Evolutionary conservation across 2,888 invertebrate genomes (phyloP), one percentile per base, ranked within the genome.

Genomic region (Pyrgus malvae): DNA sequence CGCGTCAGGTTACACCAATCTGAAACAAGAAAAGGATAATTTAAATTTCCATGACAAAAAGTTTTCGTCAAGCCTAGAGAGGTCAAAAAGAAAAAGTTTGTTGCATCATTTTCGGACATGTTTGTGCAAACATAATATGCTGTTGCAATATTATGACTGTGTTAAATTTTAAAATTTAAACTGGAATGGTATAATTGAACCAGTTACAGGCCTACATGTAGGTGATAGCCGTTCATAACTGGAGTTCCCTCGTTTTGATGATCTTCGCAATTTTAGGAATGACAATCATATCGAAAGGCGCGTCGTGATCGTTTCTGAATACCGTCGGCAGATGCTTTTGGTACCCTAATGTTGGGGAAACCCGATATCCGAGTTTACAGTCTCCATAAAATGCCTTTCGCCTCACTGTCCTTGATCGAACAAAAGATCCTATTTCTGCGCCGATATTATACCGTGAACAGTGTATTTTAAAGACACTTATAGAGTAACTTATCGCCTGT

Each of bases 261-360:
- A 84, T 86, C 84, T 83, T 86, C 81, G 83, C 82, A 66, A 70
- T 71, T 74, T 74, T 70, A 79, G 74, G 82, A 84, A 85, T 84
- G 83, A 80, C 80, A 84, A 68, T 78, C 72, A 69, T 74, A 79
- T 87, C 80, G 83, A 88, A 88, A 87, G 85, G 88, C 74, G 83
- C 73, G 73, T 88, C 88, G 87, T 87, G 88, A 84, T 80, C 61
- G 29, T 11, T n/a, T 44, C 65, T 70, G 70, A 77, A 76, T 71
- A 68, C 67, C 66, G 65, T 66, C 68, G 70, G 74, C 68, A 66
- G 66, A 72, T 67, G 68, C 63, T 75, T 85, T 83, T 72, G 75
- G 78, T 68, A 67, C 66, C 72, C 64, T 74, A 76, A 69, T 67
- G 66, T 46, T 51, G 72, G 83, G 85, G 78, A 78, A 85, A 83